Evolutionary conservation across 2,113 vertebrate species (phyloP), one percentile per base, ranked within the genome.

Genomic region (Cricetomys ansorgei): DNA sequence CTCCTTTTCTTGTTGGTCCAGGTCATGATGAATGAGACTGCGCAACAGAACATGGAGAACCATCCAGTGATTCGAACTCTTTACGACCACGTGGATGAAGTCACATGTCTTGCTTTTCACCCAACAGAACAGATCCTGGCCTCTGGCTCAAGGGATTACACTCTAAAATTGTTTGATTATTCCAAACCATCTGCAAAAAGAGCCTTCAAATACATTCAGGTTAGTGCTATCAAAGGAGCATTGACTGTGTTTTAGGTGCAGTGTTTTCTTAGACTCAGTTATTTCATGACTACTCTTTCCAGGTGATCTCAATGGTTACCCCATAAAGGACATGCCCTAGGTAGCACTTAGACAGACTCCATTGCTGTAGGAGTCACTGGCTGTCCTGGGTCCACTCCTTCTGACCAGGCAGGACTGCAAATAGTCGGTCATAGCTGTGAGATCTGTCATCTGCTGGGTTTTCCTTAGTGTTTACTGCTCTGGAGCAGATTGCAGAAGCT

Each of bases 11-110:
- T 95, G 1, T 95, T 50, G n/a, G 92, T 95, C 50, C 92, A 99
- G 99, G 99, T 99, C 90, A 99, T 99, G 99, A 99, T 99, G 99
- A 99, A 99, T 2, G 99, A 99, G 98, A 99, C 99, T 0, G 99
- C 99, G 0, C 99, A 99, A 96, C 99, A 99, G 96, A 99, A 99
- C 98, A 99, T 99, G 99, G 99, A 99, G 97, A 99, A 99, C 97
- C 99, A 99, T 94, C 99, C 99, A 0, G 99, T 99, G 95, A 99
- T 99, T 70, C 99, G 99, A 87, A 99, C 99, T 1, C 98, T 99
- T 21, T 99, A 99, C 0, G 99, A 99, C 97, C 99, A 99, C 0
- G 99, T 99, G 72, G 99, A 99, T 59, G 99, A 99, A 97, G 99
- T 99, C 97, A 99, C 99, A 0, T 99, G 99, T 97, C 99, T 99